Conservation (phyloP, 2,113 vertebrate species). For the Petaurus breviceps region DNA sequence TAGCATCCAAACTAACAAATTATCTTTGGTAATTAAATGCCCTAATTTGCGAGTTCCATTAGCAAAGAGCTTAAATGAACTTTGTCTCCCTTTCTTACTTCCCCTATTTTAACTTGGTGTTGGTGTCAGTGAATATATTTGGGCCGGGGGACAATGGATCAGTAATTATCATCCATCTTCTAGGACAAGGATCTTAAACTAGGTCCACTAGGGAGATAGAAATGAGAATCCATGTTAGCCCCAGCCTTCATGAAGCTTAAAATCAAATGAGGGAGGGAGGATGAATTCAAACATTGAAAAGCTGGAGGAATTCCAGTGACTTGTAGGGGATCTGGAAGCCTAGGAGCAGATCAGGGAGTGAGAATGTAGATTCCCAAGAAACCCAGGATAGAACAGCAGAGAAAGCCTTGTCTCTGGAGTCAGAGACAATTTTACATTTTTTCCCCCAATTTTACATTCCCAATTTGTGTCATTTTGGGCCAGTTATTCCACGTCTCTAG, state of each 20-base stretch:
- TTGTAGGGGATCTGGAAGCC: neutral
- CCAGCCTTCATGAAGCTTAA: too few relatives aligned
- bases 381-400: neutral
- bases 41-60: slow-evolving; percentile 70
- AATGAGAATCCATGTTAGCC: neutral
- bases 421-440: too few relatives aligned
- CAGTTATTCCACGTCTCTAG: neutral
- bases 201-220: neutral
- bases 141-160: neutral
- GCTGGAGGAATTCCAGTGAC: neutral
- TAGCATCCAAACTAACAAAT: slow-evolving; percentile 64
- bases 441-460: neutral
- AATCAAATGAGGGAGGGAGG: fast-evolving
- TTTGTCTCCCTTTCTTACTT: slow-evolving; percentile 62
- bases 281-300: neutral
- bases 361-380: neutral
- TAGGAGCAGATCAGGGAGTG: neutral
- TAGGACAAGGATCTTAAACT: neutral
- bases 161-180: neutral
- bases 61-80: slow-evolving; percentile 69
- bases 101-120: slow-evolving; percentile 43
- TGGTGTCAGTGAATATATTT: neutral
- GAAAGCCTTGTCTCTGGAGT: neutral
- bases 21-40: slow-evolving; percentile 80
- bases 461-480: neutral